Conservation (phyloP, 2,888 invertebrate genomes). For the Tribolium freemani region DNA sequence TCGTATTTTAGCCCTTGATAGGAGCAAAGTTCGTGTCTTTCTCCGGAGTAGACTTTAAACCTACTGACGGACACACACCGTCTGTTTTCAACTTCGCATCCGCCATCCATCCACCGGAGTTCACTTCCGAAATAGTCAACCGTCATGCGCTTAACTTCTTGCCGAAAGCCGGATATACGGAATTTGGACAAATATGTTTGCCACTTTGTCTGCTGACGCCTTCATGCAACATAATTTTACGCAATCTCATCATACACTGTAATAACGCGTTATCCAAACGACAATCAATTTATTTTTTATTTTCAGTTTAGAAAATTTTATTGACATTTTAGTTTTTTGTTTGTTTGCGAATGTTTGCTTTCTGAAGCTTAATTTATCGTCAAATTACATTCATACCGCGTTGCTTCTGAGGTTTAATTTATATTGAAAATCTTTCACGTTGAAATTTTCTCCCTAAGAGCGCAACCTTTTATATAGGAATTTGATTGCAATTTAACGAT, state of each 20-base stretch:
- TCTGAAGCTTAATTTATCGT: constrained; percentile 5
- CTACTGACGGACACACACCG: constrained; percentile 35
- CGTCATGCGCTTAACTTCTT: constrained; percentile 37
- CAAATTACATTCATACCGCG: constrained; percentile 1
- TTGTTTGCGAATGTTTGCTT: not conserved
- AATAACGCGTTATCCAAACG: too few relatives aligned
- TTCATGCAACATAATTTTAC: constrained; percentile 3
- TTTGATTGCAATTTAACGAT: constrained; percentile 10
- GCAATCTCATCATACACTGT: not conserved
- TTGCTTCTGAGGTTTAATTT: not conserved
- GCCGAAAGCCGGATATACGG: not conserved
- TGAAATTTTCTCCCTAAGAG: not conserved
- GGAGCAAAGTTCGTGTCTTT: constrained; percentile 2
- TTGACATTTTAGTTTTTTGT: not conserved
- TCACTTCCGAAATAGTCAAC: constrained; percentile 22
- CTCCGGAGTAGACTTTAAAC: constrained; percentile 10
- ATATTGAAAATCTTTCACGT: not conserved
- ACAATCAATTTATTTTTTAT: too few relatives aligned
- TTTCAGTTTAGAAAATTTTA: not conserved
- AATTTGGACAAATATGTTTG: constrained; percentile 12
- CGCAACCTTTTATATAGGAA: not conserved
- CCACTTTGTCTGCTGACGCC: not conserved
- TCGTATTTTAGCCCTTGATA: not conserved
- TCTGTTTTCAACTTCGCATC: constrained; percentile 34
- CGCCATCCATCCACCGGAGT: constrained; percentile 2